Evolutionary conservation across 2,888 invertebrate genomes (phyloP), one percentile per base, ranked within the genome.

Genomic region (Mylabris sibirica): DNA sequence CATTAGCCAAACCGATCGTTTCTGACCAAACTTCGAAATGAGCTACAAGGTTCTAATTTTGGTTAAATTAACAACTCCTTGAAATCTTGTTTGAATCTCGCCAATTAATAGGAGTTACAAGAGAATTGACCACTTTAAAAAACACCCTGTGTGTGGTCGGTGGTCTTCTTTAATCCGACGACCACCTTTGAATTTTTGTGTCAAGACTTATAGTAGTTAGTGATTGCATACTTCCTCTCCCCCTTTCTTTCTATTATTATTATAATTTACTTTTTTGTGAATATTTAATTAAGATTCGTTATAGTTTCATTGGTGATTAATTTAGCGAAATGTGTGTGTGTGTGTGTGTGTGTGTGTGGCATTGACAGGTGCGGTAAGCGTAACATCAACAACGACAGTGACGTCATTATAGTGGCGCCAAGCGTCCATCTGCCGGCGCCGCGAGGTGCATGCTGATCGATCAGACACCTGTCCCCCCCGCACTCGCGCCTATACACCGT

Each of bases 381-480:
- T 74, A 74, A 74, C 75, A 74, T 75, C 75, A 75, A 75, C 75
- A 74, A 68, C 74, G 76, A 68, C 73, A 66, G 69, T 79, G 79
- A 79, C 83, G 81, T 81, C 79, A 80, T 67, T 73, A 72, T 76
- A 69, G 76, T 81, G 82, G 83, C 83, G 82, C 82, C 82, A 79
- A 79, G 78, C 81, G 81, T 80, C 82, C 81, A 81, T 83, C 80
- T 80, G 80, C 79, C 82, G 81, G 78, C 82, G 82, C 80, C 81
- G 79, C 76, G 76, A 80, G 80, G 79, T 80, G 82, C 80, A 80
- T 78, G 79, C 77, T 79, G 80, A 83, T 83, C 83, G 83, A 83
- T 83, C 81, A 81, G 75, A 79, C 78, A 80, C 79, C 79, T 79
- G 79, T 69, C 77, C 75, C 74, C 75, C 76, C 64, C 69, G 59